Percentiles rank a stretch among this genome's conserved stretches.
These are phyloP conservation scores for Schrankia costaestrigalis DNA, from an alignment of 2,888 invertebrate species.

Conservation along the genomic window DNA sequence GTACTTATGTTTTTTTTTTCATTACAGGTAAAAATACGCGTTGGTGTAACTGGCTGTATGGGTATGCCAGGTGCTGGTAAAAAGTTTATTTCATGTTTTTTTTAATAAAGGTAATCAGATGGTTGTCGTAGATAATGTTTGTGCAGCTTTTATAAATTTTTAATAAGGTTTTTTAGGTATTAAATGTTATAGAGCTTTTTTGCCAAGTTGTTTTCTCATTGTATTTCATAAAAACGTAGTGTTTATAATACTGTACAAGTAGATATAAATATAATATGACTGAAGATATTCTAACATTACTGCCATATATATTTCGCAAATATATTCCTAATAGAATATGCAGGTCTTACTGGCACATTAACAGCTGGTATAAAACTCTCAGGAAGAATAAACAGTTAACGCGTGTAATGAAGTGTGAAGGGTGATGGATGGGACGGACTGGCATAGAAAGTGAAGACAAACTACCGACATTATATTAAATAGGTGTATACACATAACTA, in stretches of 20 bases:
- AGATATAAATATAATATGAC: no score
- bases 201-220: no score
- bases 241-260: no score
- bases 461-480: conserved; percentile 8
- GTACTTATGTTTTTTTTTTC: conserved; percentile 32
- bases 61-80: conserved; percentile 19
- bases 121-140: no score
- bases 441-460: conserved; percentile 2
- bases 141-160: no score
- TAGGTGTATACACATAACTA: background rate
- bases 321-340: no score
- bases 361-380: background rate
- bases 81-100: background rate
- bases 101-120: background rate
- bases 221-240: no score
- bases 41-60: conserved; percentile 26
- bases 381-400: conserved; percentile 8
- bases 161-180: no score
- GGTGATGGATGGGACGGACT: conserved; percentile 20
- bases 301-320: no score
- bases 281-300: no score
- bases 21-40: conserved; percentile 47
- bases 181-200: no score
- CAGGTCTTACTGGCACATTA: background rate
- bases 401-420: conserved; percentile 18